A percentile compares a stretch with the other conserved stretches of the same genome.
Conservation (phyloP, 2,888 invertebrate genomes). For the Tetanocera ferruginea region DNA sequence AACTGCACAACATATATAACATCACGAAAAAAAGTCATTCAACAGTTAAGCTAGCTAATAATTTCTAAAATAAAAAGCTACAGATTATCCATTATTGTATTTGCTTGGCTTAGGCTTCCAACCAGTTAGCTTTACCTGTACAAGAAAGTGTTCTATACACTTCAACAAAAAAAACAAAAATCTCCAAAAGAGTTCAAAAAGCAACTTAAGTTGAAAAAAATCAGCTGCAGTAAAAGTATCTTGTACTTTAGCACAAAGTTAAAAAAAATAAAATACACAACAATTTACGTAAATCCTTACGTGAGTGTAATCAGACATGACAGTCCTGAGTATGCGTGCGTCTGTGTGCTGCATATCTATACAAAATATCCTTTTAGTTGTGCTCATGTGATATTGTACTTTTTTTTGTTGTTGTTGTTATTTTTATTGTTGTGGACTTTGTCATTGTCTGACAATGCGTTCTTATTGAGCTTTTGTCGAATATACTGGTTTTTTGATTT, state of each 20-base stretch:
- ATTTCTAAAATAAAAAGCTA: conserved; percentile 12
- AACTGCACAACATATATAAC: too few species aligned
- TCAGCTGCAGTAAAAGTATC: neutral
- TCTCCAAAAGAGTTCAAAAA: neutral
- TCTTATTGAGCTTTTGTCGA: conserved; percentile 17
- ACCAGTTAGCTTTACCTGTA: neutral
- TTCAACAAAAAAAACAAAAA: neutral
- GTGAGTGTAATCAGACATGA: neutral
- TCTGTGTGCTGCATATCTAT: conserved; percentile 11
- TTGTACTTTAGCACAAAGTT: too few species aligned
- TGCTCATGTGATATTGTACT: neutral
- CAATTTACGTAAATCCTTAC: conserved; percentile 21
- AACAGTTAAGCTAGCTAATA: neutral
- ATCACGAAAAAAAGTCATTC: neutral
- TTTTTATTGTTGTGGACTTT: neutral
- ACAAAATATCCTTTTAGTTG: conserved; percentile 28
- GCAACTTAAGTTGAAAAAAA: neutral
- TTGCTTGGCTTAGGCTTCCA: neutral
- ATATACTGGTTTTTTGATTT: neutral
- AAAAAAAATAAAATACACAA: neutral
- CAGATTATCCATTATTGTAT: conserved; percentile 14
- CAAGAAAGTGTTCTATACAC: neutral
- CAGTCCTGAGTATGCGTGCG: neutral
- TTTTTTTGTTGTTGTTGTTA: neutral
- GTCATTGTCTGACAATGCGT: conserved; percentile 16